Evolutionary conservation across 2,888 invertebrate genomes (phyloP).

Genomic region (Callosobruchus maculatus): DNA sequence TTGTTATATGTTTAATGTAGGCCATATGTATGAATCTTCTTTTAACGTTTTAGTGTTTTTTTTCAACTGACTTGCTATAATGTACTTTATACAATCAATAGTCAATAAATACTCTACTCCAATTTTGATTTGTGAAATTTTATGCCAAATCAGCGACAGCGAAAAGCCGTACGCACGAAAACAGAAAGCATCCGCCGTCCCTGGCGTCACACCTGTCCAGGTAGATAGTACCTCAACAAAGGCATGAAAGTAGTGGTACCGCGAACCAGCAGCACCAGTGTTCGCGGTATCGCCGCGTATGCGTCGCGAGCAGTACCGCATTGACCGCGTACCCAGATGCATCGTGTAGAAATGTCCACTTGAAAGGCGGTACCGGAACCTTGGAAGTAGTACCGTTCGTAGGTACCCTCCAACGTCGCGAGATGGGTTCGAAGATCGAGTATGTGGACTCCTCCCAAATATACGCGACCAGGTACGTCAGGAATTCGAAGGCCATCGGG

Average conservation of each 20-base stretch:
- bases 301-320: background rate
- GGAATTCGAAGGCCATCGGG: slow-evolving; percentile 92
- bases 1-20: too few species aligned
- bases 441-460: slow-evolving; percentile 89
- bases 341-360: background rate
- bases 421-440: slow-evolving; percentile 88
- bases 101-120: too few species aligned
- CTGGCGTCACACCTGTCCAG: background rate
- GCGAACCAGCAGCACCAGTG: background rate
- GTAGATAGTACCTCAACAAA: background rate
- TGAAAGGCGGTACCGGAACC: background rate
- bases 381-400: background rate
- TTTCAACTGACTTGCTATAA: too few species aligned
- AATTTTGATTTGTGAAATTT: too few species aligned
- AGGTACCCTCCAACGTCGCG: background rate
- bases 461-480: slow-evolving; percentile 86
- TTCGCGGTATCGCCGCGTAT: background rate
- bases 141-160: too few species aligned
- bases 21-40: too few species aligned
- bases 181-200: background rate
- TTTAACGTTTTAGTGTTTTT: too few species aligned
- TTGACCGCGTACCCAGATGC: background rate
- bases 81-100: too few species aligned
- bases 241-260: background rate
- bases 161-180: too few species aligned